Conservation (phyloP, 2,888 invertebrate species). For the Andrena chrysosceles region DNA sequence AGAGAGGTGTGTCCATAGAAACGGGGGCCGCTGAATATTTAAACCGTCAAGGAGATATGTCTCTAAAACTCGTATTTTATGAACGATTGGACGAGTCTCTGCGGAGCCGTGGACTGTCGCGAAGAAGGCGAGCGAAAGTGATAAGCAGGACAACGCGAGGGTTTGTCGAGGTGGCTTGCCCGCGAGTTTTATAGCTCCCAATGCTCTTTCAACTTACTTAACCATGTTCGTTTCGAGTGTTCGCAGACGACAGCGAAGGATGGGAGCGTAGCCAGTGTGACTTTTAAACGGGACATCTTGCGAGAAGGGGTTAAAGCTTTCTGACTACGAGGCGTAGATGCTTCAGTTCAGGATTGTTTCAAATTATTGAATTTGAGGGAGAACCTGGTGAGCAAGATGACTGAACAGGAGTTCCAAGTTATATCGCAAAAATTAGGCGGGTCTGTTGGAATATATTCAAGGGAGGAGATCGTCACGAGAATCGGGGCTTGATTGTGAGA, state of each 20-base stretch:
- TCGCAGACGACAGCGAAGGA: too few species aligned
- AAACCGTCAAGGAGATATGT: constrained; percentile 71
- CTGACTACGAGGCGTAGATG: neutral
- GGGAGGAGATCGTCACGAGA: constrained; percentile 42
- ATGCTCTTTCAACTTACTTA: neutral
- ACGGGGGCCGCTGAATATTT: constrained; percentile 75
- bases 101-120: constrained; percentile 46
- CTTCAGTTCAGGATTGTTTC: neutral
- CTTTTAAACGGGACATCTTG: too few species aligned
- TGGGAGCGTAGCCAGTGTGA: too few species aligned
- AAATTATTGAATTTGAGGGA: constrained; percentile 10
- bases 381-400: neutral
- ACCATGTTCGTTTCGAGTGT: neutral
- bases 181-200: constrained; percentile 12
- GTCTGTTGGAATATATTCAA: constrained; percentile 15
- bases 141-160: constrained; percentile 13
- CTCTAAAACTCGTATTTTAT: constrained; percentile 79
- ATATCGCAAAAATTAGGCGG: constrained; percentile 48
- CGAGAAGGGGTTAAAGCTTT: too few species aligned
- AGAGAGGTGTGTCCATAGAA: constrained; percentile 30
- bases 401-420: neutral
- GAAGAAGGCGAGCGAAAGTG: constrained; percentile 32
- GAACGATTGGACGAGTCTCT: constrained; percentile 76
- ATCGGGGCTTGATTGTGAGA: constrained; percentile 62
- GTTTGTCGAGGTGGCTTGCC: neutral